Conservation (phyloP, 2,888 invertebrate genomes). For the Sarcophaga rosellei region DNA sequence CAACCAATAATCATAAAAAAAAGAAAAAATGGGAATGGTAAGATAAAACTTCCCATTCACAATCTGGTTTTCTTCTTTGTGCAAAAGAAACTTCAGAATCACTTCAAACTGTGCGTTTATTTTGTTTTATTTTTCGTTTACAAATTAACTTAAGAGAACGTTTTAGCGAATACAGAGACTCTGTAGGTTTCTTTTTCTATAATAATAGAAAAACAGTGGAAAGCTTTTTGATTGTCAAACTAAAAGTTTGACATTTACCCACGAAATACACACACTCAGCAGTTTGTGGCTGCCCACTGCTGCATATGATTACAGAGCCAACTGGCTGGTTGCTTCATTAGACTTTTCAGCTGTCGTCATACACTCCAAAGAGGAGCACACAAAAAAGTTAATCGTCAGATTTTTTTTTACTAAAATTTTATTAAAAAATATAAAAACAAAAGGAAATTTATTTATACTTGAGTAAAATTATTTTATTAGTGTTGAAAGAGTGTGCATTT, state of each 20-base stretch:
- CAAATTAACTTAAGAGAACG: not conserved
- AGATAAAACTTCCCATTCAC: not conserved
- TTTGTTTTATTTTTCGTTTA: no score
- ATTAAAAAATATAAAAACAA: slow-evolving; percentile 6
- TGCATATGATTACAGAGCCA: slow-evolving; percentile 31
- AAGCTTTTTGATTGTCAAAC: slow-evolving; percentile 33
- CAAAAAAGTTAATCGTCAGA: slow-evolving; percentile 47
- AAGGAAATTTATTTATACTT: not conserved
- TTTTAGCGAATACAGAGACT: not conserved
- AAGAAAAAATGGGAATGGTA: not conserved
- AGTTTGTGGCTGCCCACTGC: not conserved
- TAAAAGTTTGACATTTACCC: slow-evolving; percentile 29
- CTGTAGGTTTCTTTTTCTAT: not conserved
- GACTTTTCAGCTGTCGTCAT: slow-evolving; percentile 53
- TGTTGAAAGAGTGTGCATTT: not conserved
- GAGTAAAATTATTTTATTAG: no score
- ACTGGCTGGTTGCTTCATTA: slow-evolving; percentile 26
- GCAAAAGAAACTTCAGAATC: not conserved
- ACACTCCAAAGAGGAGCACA: slow-evolving; percentile 34
- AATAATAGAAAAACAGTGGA: not conserved
- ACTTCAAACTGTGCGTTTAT: not conserved
- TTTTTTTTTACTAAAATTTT: not conserved
- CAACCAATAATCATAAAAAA: not conserved
- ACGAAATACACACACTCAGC: not conserved
- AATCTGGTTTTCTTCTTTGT: not conserved